phyloP scores from a whole-genome alignment of 1,140 invertebrate species.

The Pogonognathellus flavescens region DNA sequence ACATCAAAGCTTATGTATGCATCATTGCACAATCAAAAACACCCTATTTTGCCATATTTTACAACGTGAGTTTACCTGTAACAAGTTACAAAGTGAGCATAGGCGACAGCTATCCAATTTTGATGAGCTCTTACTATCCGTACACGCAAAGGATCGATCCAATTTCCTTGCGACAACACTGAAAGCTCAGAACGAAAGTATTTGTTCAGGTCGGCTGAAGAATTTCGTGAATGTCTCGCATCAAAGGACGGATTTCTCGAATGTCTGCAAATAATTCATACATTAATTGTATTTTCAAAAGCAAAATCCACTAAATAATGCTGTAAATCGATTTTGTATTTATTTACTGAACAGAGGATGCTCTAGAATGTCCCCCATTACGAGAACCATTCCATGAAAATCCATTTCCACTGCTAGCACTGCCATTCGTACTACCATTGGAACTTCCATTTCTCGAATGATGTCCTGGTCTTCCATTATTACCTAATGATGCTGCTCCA shows the following conservation, averaged over 20 bases:
- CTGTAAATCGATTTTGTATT: background rate
- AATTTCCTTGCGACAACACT: conserved; percentile 79
- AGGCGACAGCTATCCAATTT: conserved; percentile 97
- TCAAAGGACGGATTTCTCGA: conserved; percentile 69
- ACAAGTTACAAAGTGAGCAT: conserved; percentile 94
- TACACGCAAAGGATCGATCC: conserved; percentile 88
- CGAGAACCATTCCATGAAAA: conserved; percentile 61
- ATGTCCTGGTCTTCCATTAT: conserved; percentile 14
- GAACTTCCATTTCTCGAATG: conserved; percentile 68
- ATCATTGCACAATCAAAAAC: background rate
- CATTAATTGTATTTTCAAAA: background rate
- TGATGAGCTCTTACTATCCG: conserved; percentile 97
- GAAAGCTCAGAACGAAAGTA: conserved; percentile 79
- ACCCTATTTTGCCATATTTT: background rate
- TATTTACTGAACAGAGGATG: conserved; percentile 80
- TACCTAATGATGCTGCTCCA: conserved; percentile 15
- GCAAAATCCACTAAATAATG: background rate
- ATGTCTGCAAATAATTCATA: conserved; percentile 60
- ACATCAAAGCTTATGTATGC: background rate
- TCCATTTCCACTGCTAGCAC: conserved; percentile 46
- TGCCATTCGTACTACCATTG: conserved; percentile 69
- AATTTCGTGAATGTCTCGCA: conserved; percentile 82
- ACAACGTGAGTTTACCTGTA: conserved; percentile 79
- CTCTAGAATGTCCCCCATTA: conserved; percentile 79
- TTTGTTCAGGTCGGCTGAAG: conserved; percentile 84